These are phyloP conservation scores for Dasypogon diadema DNA, from an alignment of 2,888 invertebrate species.

Conservation along the genomic window DNA sequence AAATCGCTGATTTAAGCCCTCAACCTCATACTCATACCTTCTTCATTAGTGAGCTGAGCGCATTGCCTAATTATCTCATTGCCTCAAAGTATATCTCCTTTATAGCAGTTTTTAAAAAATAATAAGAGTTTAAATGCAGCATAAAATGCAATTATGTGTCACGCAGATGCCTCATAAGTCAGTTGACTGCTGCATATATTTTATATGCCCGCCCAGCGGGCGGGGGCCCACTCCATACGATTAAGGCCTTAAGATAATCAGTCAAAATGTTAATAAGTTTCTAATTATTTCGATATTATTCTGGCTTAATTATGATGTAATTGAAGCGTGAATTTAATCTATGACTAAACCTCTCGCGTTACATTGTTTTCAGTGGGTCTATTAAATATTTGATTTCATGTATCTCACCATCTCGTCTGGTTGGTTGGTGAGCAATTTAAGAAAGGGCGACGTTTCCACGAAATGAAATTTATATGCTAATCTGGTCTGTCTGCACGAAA, in stretches of 20 bases:
- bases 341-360: neutral
- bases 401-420: conserved; percentile 20
- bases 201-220: neutral
- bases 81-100: neutral
- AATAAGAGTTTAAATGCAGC: conserved; percentile 5
- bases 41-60: neutral
- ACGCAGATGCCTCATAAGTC: neutral
- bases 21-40: neutral
- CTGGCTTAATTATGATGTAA: conserved; percentile 24
- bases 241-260: conserved; percentile 32
- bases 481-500: conserved; percentile 34
- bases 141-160: conserved; percentile 36
- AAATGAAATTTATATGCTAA: conserved; percentile 27
- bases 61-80: neutral
- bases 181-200: conserved; percentile 1
- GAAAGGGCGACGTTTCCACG: neutral
- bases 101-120: neutral
- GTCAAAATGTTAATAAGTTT: conserved; percentile 43
- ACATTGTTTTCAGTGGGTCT: neutral
- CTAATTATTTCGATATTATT: conserved; percentile 43
- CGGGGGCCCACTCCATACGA: conserved; percentile 3
- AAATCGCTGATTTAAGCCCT: neutral
- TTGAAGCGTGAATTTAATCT: conserved; percentile 32
- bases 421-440: conserved; percentile 10
- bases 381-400: conserved; percentile 39